Evolutionary conservation across 2,888 invertebrate genomes (phyloP).

Genomic region (Bombylius discolor): DNA sequence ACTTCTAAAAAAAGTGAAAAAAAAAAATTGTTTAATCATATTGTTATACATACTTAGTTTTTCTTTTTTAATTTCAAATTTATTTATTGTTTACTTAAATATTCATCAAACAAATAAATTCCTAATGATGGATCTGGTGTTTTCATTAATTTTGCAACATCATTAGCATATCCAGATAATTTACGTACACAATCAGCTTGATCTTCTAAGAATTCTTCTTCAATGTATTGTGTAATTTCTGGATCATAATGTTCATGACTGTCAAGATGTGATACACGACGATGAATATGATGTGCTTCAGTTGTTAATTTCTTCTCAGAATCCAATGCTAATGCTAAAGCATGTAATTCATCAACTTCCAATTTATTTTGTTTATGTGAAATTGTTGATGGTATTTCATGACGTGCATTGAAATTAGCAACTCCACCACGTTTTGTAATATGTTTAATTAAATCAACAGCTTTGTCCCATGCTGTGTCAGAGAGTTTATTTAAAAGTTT

Average conservation of each 20-base stretch:
- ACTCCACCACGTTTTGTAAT: slow-evolving; percentile 57
- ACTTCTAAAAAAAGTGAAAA: not conserved
- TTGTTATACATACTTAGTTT: no score
- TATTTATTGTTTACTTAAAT: slow-evolving; percentile 27
- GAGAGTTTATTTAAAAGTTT: slow-evolving; percentile 60
- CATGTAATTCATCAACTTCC: slow-evolving; percentile 49
- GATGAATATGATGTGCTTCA: slow-evolving; percentile 55
- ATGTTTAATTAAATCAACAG: slow-evolving; percentile 64
- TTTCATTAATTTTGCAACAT: slow-evolving; percentile 52
- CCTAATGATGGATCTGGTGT: slow-evolving; percentile 49
- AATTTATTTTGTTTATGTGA: slow-evolving; percentile 15
- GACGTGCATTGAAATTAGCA: slow-evolving; percentile 40
- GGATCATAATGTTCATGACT: slow-evolving; percentile 43
- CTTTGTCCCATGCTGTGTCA: slow-evolving; percentile 60
- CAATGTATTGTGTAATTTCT: slow-evolving; percentile 59
- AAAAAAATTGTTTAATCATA: not conserved
- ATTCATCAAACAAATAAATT: slow-evolving; percentile 63
- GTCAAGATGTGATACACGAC: slow-evolving; percentile 39
- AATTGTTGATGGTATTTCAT: slow-evolving; percentile 18
- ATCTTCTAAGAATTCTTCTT: slow-evolving; percentile 59
- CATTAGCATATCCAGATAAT: slow-evolving; percentile 59
- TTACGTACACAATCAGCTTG: slow-evolving; percentile 55
- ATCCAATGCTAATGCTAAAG: slow-evolving; percentile 62
- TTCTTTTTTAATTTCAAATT: no score
- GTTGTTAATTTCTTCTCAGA: slow-evolving; percentile 57